Evolutionary conservation across 2,888 invertebrate species (phyloP).

Genomic region (Caenorhabditis panamensis): DNA sequence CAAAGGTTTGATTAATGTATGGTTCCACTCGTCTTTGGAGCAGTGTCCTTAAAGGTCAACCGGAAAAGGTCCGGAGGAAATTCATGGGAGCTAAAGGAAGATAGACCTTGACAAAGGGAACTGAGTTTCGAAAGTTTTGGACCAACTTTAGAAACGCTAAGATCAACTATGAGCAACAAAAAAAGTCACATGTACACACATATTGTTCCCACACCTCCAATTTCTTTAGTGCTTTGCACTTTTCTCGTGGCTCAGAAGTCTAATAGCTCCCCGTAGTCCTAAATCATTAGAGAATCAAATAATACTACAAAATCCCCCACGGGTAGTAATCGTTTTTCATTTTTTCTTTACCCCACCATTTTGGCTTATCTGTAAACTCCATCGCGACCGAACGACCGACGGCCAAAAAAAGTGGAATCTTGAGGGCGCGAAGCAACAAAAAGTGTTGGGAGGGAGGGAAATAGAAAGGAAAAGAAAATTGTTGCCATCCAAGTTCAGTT

Average conservation of each 20-base stretch:
- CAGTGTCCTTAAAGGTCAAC: constrained; percentile 6
- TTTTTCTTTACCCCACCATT: background rate
- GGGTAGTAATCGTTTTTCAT: constrained; percentile 51
- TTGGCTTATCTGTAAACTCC: constrained; percentile 40
- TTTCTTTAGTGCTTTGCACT: background rate
- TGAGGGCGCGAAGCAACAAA: constrained; percentile 15
- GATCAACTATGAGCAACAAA: no score
- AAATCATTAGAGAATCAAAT: background rate
- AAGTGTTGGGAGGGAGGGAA: constrained; percentile 9
- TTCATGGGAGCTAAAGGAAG: background rate
- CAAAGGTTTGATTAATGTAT: constrained; percentile 42
- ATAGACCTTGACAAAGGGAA: background rate
- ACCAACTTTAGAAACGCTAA: no score
- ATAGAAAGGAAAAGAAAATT: no score
- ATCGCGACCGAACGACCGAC: constrained; percentile 31
- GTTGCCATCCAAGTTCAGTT: no score
- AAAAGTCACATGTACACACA: no score
- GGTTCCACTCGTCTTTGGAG: constrained; percentile 13
- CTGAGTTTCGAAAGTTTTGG: no score
- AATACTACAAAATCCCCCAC: background rate
- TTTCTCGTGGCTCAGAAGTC: no score
- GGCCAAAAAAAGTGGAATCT: constrained; percentile 8
- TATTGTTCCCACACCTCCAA: no score
- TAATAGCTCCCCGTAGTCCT: background rate
- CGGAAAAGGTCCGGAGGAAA: background rate